phyloP scores from a whole-genome alignment of 2,888 invertebrate genomes.

The Phyllotreta striolata region DNA sequence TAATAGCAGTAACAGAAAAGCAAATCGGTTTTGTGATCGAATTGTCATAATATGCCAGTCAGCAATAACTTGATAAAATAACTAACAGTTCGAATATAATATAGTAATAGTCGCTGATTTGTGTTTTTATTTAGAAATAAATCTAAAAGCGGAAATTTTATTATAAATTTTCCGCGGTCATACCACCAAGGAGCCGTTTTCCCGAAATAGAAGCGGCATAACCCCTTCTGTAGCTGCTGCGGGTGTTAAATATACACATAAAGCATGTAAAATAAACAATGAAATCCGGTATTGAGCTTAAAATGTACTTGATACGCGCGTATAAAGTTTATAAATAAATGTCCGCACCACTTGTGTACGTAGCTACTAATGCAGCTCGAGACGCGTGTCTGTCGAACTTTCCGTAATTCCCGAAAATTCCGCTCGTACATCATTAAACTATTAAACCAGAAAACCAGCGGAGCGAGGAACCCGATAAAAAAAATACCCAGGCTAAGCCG shows the following conservation, averaged over 20 bases:
- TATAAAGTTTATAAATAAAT: conserved; percentile 32
- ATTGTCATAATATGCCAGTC: too few relatives aligned
- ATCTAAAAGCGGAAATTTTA: too few relatives aligned
- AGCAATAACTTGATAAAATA: too few relatives aligned
- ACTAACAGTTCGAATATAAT: too few relatives aligned
- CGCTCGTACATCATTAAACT: not conserved
- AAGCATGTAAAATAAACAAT: conserved; percentile 37
- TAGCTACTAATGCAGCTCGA: too few relatives aligned
- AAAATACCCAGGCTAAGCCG: not conserved
- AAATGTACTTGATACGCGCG: conserved; percentile 28
- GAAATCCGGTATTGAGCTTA: conserved; percentile 32
- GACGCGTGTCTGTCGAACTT: conserved; percentile 13
- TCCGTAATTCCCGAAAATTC: not conserved
- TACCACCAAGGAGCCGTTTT: conserved; percentile 33
- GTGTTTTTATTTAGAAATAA: too few relatives aligned
- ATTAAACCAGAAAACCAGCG: not conserved
- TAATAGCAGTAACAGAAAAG: not conserved
- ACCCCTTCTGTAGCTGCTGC: conserved; percentile 29
- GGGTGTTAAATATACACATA: conserved; percentile 35
- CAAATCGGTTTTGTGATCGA: too few relatives aligned
- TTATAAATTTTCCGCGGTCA: conserved; percentile 25
- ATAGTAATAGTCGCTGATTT: too few relatives aligned
- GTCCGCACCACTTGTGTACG: conserved; percentile 1
- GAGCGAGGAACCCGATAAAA: not conserved
- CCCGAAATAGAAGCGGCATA: conserved; percentile 27